Conservation (phyloP, 2,113 vertebrate genomes). For the Hippocampus comes region DNA sequence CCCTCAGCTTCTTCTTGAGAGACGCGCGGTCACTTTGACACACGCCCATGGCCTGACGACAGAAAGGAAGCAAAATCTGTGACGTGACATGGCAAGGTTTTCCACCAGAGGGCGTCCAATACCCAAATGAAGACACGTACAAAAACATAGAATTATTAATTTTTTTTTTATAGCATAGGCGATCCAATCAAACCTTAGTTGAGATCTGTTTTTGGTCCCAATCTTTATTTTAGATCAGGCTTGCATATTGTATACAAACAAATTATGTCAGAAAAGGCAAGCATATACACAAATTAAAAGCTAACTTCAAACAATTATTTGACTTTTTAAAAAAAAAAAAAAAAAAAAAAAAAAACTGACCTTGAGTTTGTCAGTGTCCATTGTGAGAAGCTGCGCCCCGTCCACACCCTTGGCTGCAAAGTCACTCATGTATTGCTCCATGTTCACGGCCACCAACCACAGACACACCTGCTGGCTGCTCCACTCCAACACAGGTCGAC, state of each 20-base stretch:
- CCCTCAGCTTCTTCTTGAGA: conserved; percentile 68
- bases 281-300: no score
- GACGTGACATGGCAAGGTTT: no score
- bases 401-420: conserved; percentile 77
- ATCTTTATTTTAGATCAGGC: no score
- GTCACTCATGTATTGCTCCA: conserved; percentile 78
- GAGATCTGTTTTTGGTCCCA: not conserved
- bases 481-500: conserved; percentile 78
- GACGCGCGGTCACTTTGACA: conserved; percentile 65
- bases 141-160: no score
- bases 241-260: no score
- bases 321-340: not conserved
- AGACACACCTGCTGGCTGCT: conserved; percentile 82
- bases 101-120: conserved; percentile 4
- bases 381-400: conserved; percentile 76
- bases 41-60: conserved; percentile 76
- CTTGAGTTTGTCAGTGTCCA: conserved; percentile 84
- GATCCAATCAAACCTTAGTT: no score
- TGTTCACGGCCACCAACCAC: conserved; percentile 79
- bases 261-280: no score
- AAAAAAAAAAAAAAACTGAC: conserved; percentile 43
- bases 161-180: no score
- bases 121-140: not conserved
- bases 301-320: not conserved
- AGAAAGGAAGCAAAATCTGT: not conserved